Percentiles rank a stretch among this genome's conserved stretches.
Conservation (phyloP, 2,888 invertebrate species). For the Elgonia sp. region DNA sequence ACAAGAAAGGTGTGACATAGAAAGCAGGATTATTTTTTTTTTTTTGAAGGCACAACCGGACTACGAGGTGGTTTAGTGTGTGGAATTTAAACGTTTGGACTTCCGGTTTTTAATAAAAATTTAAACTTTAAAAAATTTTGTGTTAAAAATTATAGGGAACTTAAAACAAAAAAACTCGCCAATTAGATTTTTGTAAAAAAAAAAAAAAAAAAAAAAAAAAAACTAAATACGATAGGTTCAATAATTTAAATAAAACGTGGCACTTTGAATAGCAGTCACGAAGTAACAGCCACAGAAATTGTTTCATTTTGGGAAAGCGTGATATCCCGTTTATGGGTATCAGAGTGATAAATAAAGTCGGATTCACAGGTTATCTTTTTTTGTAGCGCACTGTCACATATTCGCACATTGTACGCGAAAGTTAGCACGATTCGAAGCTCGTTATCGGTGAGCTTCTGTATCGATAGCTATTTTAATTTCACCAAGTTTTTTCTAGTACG, state of each 20-base stretch:
- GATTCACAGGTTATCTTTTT: constrained; percentile 70
- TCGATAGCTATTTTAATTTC: constrained; percentile 72
- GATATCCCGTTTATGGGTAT: constrained; percentile 66
- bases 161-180: no score
- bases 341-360: constrained; percentile 70
- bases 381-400: constrained; percentile 55
- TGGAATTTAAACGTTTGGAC: no score
- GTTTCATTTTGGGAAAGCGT: constrained; percentile 57
- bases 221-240: constrained; percentile 52
- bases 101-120: no score
- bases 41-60: no score
- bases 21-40: no score
- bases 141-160: no score
- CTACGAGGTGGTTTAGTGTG: no score
- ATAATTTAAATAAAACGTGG: constrained; percentile 55
- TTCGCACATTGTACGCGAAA: constrained; percentile 60
- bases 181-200: no score
- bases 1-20: no score
- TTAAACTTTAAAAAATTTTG: no score
- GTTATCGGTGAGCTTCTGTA: constrained; percentile 50
- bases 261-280: constrained; percentile 57
- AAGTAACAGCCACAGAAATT: constrained; percentile 65
- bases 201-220: no score
- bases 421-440: constrained; percentile 63
- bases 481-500: constrained; percentile 37